A percentile compares a stretch with the other conserved stretches of the same genome.
These are phyloP conservation scores for Synanthedon vespiformis DNA, from an alignment of 2,888 invertebrate genomes.

Conservation along the genomic window DNA sequence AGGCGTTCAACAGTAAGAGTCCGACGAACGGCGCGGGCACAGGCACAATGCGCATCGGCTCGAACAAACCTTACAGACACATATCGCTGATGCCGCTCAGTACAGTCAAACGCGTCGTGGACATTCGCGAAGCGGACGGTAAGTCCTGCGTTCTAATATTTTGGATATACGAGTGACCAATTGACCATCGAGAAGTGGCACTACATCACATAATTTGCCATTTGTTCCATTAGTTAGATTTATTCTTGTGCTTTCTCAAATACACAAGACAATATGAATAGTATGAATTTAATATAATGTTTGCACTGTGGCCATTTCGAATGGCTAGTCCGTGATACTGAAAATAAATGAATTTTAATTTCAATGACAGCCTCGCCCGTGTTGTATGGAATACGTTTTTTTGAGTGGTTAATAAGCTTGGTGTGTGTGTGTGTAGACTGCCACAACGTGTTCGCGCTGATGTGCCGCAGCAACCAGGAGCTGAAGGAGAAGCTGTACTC, in stretches of 20 bases:
- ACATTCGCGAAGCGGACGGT: constrained; percentile 89
- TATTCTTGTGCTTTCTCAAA: no score
- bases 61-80: constrained; percentile 90
- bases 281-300: no score
- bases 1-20: constrained; percentile 68
- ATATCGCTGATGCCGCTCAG: constrained; percentile 89
- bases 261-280: no score
- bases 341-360: no score
- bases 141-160: constrained; percentile 1
- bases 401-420: background rate
- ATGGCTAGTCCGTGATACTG: no score
- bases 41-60: constrained; percentile 69
- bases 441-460: constrained; percentile 90
- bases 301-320: no score
- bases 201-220: no score
- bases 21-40: constrained; percentile 73
- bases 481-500: constrained; percentile 89
- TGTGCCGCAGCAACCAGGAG: constrained; percentile 88
- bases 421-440: constrained; percentile 71
- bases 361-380: no score
- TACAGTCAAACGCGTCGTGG: constrained; percentile 90
- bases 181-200: no score
- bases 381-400: no score
- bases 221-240: no score
- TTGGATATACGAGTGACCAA: no score